phyloP scores from a whole-genome alignment of 2,113 vertebrate genomes.

The Mystacornis crossleyi region DNA sequence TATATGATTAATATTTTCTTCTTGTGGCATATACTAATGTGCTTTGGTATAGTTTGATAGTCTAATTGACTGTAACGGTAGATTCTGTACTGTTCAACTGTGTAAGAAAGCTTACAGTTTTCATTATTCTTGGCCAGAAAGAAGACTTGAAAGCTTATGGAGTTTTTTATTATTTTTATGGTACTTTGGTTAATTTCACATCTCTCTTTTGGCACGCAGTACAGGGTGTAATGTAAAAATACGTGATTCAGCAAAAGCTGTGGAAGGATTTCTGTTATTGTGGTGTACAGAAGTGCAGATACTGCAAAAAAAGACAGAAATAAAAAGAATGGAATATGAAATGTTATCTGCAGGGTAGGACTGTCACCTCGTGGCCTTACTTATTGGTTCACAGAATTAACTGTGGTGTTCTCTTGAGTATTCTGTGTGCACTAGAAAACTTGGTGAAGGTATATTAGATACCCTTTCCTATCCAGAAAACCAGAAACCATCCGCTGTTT shows the following conservation, averaged over 20 bases:
- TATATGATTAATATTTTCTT: not conserved
- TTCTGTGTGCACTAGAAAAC: not conserved
- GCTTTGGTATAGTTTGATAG: not conserved
- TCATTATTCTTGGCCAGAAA: not conserved
- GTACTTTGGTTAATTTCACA: not conserved
- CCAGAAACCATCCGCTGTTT: not conserved
- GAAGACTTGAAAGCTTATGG: not conserved
- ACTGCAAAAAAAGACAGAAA: not conserved
- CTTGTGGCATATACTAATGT: not conserved
- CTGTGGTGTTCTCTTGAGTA: not conserved
- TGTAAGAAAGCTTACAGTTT: not conserved
- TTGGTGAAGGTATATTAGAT: not conserved
- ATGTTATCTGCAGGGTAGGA: not conserved
- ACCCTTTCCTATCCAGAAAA: not conserved
- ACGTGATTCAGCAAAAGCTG: not conserved
- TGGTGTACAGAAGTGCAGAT: not conserved
- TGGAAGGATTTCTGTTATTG: not conserved
- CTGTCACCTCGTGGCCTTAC: not conserved
- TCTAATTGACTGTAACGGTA: not conserved
- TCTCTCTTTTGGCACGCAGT: not conserved
- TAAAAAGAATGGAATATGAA: not conserved
- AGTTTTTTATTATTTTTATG: not conserved
- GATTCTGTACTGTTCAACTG: not conserved
- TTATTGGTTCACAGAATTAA: not conserved
- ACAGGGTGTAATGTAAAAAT: not conserved